A percentile compares a stretch with the other conserved stretches of the same genome.
Evolutionary conservation across 2,888 invertebrate species (phyloP).

Genomic region (Drosophila kokeensis): DNA sequence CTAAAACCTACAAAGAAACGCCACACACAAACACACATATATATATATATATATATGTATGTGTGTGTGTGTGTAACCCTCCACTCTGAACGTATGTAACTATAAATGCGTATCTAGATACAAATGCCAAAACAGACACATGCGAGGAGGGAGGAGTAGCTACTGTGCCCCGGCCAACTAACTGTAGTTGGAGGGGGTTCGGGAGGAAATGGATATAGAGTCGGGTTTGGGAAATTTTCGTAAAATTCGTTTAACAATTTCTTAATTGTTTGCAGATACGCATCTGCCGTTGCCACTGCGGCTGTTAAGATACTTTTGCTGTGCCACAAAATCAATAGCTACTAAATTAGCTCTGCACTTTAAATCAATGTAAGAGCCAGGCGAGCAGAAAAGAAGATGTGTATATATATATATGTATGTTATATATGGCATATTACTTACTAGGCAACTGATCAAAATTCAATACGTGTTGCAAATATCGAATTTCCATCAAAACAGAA

Average conservation of each 20-base stretch:
- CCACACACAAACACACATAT: constrained; percentile 17
- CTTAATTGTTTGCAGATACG: constrained; percentile 80
- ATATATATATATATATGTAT: background rate
- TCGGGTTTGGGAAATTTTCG: constrained; percentile 59
- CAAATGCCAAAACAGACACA: constrained; percentile 57
- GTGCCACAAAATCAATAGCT: constrained; percentile 54
- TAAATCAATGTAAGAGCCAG: constrained; percentile 59
- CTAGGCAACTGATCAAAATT: constrained; percentile 76
- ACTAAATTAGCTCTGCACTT: constrained; percentile 56
- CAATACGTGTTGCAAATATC: constrained; percentile 79
- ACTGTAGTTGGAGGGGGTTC: background rate
- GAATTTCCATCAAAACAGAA: constrained; percentile 79
- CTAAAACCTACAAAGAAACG: constrained; percentile 65
- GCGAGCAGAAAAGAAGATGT: constrained; percentile 6
- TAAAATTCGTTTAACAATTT: constrained; percentile 79
- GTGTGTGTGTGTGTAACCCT: constrained; percentile 33
- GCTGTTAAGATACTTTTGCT: constrained; percentile 6
- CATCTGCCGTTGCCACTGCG: constrained; percentile 55
- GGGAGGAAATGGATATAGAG: constrained; percentile 10
- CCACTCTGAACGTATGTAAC: constrained; percentile 19
- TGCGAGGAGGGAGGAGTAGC: constrained; percentile 19
- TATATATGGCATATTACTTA: constrained; percentile 62
- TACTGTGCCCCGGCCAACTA: constrained; percentile 28
- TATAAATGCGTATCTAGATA: constrained; percentile 70
- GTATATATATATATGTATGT: constrained; percentile 9